These are phyloP conservation scores for Sympetrum striolatum DNA, from an alignment of 2,888 invertebrate species.

Conservation along the genomic window DNA sequence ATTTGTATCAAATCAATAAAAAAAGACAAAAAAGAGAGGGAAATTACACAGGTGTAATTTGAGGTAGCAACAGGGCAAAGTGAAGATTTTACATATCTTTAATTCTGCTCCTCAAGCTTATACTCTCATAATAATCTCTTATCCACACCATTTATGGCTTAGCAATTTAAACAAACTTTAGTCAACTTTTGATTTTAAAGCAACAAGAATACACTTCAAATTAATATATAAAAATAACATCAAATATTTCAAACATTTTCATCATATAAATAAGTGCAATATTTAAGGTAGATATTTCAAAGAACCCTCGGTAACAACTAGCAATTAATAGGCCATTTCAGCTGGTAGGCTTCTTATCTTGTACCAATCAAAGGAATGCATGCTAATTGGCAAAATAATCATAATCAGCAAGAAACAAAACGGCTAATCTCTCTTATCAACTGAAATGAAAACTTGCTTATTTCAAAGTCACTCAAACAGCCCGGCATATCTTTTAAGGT, in stretches of 20 bases:
- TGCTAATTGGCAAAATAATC: constrained; percentile 14
- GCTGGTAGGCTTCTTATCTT: constrained; percentile 41
- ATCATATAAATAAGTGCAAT: constrained; percentile 2
- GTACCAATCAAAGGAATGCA: constrained; percentile 31
- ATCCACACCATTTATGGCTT: not conserved
- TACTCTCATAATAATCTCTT: not conserved
- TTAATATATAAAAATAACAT: constrained; percentile 7
- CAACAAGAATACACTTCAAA: constrained; percentile 38
- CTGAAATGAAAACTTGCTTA: not conserved
- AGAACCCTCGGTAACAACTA: constrained; percentile 35
- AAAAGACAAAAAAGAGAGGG: not conserved
- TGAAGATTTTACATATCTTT: constrained; percentile 10
- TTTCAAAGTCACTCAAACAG: constrained; percentile 10
- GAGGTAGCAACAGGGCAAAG: constrained; percentile 40
- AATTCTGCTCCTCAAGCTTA: constrained; percentile 19
- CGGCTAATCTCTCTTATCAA: not conserved
- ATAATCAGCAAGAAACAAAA: not conserved
- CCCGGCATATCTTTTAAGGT: constrained; percentile 28
- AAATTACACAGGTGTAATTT: not conserved
- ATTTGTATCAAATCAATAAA: constrained; percentile 21
- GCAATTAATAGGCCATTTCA: constrained; percentile 43
- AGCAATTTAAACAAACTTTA: constrained; percentile 4
- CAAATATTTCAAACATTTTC: constrained; percentile 25
- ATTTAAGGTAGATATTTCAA: constrained; percentile 19
- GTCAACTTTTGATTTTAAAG: not conserved